Evolutionary conservation across 2,888 invertebrate species (phyloP).

Genomic region (Dryobota labecula): DNA sequence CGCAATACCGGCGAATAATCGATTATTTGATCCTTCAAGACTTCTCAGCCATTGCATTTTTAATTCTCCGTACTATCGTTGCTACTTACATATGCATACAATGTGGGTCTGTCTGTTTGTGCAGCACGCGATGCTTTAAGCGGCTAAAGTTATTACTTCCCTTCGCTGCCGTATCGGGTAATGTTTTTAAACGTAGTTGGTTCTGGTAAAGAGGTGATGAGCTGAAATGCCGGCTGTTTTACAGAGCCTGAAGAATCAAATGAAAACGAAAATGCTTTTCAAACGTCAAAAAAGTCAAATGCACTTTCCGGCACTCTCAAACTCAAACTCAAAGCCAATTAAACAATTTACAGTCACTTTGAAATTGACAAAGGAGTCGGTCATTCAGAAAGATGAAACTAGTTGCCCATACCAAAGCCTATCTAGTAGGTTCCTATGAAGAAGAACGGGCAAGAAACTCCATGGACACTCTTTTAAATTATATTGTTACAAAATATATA

Average conservation of each 20-base stretch:
- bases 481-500: too few relatives aligned
- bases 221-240: constrained; percentile 14
- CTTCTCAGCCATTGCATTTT: constrained; percentile 23
- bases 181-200: constrained; percentile 18
- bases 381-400: too few relatives aligned
- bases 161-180: constrained; percentile 12
- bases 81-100: constrained; percentile 27
- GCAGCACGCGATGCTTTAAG: constrained; percentile 49
- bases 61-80: constrained; percentile 22
- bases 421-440: too few relatives aligned
- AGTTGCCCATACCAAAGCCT: too few relatives aligned
- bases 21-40: background rate
- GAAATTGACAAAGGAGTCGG: too few relatives aligned
- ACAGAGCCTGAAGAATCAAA: background rate
- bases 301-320: too few relatives aligned
- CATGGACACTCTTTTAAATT: too few relatives aligned
- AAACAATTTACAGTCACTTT: too few relatives aligned
- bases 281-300: background rate
- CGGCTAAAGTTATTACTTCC: constrained; percentile 44
- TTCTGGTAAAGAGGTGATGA: constrained; percentile 17
- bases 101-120: constrained; percentile 11
- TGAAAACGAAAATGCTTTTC: background rate
- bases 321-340: too few relatives aligned
- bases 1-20: background rate
- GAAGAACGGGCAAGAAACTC: too few relatives aligned